Evolutionary conservation across 2,797 vertebrate species (phyloP).

Genomic region (Tenualosa thibaudeaui): DNA sequence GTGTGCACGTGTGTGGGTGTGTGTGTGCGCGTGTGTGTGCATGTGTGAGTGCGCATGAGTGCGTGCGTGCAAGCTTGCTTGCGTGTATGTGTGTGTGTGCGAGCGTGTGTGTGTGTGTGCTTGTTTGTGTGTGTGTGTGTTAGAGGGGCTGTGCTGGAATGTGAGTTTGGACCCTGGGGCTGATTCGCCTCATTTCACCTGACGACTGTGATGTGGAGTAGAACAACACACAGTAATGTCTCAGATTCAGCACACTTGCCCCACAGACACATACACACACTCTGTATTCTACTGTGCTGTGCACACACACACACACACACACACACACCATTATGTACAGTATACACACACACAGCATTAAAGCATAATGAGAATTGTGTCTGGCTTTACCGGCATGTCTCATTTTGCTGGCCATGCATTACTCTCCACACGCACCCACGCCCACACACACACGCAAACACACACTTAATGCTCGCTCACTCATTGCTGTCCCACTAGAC

Average conservation of each 20-base stretch:
- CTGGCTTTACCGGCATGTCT: conserved; percentile 14
- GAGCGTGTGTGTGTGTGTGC: conserved; percentile 1
- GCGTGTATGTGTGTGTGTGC: conserved; percentile 23
- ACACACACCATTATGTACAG: neutral
- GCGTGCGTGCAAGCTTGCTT: neutral
- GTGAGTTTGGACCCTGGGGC: conserved; percentile 9
- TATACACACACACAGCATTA: conserved; percentile 5
- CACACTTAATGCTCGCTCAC: neutral
- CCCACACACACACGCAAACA: neutral
- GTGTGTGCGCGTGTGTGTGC: conserved; percentile 29
- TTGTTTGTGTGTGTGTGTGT: neutral
- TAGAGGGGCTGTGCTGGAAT: neutral
- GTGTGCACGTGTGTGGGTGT: neutral
- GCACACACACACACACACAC: neutral
- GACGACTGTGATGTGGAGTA: conserved; percentile 10
- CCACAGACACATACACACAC: neutral
- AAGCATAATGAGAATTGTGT: conserved; percentile 18
- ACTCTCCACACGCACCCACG: neutral
- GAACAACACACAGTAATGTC: conserved; percentile 2
- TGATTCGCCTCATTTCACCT: conserved; percentile 13
- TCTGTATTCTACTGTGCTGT: neutral
- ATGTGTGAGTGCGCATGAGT: neutral
- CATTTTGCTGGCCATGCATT: conserved; percentile 3
- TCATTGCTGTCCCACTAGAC: conserved; percentile 5
- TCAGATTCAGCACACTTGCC: neutral